These are phyloP conservation scores for Mionectes macconnelli DNA, from an alignment of 2,113 vertebrate genomes.

Conservation along the genomic window DNA sequence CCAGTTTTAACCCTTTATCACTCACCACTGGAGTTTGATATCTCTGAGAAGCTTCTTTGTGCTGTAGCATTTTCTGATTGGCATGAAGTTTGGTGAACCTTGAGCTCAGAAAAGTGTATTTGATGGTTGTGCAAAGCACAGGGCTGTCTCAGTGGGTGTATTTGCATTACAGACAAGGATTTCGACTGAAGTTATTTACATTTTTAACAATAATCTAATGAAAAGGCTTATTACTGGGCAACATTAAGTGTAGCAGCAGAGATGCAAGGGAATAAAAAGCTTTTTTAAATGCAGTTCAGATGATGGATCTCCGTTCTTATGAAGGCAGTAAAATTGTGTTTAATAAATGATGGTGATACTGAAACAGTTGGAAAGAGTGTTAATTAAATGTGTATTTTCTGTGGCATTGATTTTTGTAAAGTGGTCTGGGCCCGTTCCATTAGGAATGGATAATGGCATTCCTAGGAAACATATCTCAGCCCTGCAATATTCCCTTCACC, in stretches of 20 bases:
- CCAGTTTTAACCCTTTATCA: not conserved
- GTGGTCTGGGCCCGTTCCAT: not conserved
- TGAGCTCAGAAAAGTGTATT: not conserved
- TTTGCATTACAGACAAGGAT: not conserved
- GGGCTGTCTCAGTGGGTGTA: fast-evolving
- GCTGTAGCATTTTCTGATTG: not conserved
- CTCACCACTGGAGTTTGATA: not conserved
- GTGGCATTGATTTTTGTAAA: constrained; percentile 21
- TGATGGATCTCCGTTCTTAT: not conserved
- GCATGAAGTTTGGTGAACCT: too few relatives aligned
- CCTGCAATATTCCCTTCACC: fast-evolving
- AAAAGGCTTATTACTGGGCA: not conserved
- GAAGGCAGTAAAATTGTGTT: not conserved
- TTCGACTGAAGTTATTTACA: not conserved
- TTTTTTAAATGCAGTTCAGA: not conserved
- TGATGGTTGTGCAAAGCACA: not conserved
- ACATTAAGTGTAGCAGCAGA: not conserved
- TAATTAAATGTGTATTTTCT: not conserved
- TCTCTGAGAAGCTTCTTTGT: not conserved
- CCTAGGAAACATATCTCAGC: fast-evolving
- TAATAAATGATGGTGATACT: not conserved
- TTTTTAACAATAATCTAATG: not conserved
- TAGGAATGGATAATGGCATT: fast-evolving
- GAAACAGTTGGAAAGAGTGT: not conserved
- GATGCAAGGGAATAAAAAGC: not conserved